These are phyloP conservation scores for Lasius fuliginosus DNA, from an alignment of 2,888 invertebrate genomes.

Conservation along the genomic window DNA sequence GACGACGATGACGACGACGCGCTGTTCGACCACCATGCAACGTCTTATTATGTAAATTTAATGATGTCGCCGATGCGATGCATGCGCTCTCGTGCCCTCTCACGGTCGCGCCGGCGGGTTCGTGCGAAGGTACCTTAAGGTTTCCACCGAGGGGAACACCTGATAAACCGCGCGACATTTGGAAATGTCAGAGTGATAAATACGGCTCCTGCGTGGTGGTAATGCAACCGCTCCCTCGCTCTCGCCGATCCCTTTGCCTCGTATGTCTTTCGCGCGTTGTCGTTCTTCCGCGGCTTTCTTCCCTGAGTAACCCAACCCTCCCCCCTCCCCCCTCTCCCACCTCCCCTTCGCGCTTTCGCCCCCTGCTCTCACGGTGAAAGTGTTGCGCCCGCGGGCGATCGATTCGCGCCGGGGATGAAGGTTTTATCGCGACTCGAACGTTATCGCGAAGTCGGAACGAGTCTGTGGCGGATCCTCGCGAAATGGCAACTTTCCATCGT, in stretches of 20 bases:
- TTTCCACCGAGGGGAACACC: slow-evolving; percentile 67
- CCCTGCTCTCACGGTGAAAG: slow-evolving; percentile 63
- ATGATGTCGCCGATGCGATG: slow-evolving; percentile 75
- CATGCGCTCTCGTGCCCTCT: slow-evolving; percentile 59
- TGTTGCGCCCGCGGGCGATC: slow-evolving; percentile 69
- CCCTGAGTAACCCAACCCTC: slow-evolving; percentile 14
- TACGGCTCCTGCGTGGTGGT: slow-evolving; percentile 59
- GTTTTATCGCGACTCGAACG: slow-evolving; percentile 59
- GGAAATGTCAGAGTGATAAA: slow-evolving; percentile 81
- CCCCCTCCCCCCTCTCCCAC: neutral
- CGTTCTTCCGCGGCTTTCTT: slow-evolving; percentile 47
- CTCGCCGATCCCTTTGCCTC: slow-evolving; percentile 14
- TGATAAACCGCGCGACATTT: slow-evolving; percentile 80
- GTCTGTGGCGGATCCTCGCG: slow-evolving; percentile 34
- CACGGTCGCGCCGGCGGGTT: slow-evolving; percentile 61
- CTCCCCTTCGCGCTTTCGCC: neutral
- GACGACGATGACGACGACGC: slow-evolving; percentile 5
- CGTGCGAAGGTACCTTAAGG: slow-evolving; percentile 66
- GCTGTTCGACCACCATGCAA: slow-evolving; percentile 72
- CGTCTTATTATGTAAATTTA: slow-evolving; percentile 84
- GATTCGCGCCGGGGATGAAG: slow-evolving; percentile 64
- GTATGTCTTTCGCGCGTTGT: slow-evolving; percentile 35
- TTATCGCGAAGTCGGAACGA: slow-evolving; percentile 54
- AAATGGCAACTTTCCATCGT: slow-evolving; percentile 23
- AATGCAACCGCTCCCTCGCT: slow-evolving; percentile 48